phyloP scores from a whole-genome alignment of 2,113 vertebrate species.

The Strix aluco region DNA sequence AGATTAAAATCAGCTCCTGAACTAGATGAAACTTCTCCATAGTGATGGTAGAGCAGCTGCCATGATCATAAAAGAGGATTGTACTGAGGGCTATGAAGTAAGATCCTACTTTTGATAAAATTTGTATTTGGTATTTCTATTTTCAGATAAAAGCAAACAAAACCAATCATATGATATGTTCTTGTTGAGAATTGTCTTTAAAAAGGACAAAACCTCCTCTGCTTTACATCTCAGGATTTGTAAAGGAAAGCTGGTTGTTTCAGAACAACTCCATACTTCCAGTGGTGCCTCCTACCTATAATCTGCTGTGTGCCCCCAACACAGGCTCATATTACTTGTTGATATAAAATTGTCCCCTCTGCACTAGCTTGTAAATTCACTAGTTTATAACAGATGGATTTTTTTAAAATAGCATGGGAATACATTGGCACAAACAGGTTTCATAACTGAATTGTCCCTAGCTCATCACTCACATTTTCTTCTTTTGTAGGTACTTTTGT shows the following conservation, averaged over 20 bases:
- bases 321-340: not conserved
- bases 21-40: not conserved
- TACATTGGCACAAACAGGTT: not conserved
- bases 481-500: not conserved
- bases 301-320: not conserved
- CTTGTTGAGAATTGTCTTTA: not conserved
- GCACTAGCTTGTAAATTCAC: not conserved
- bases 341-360: not conserved
- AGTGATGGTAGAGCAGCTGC: not conserved
- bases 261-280: not conserved
- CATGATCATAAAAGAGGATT: not conserved
- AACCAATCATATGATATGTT: not conserved
- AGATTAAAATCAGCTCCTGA: conserved; percentile 39
- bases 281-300: not conserved
- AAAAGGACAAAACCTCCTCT: not conserved
- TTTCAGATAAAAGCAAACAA: not conserved
- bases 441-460: not conserved
- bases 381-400: not conserved
- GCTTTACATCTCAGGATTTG: not conserved
- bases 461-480: not conserved
- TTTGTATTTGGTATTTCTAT: not conserved
- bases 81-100: not conserved
- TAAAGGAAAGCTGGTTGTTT: not conserved
- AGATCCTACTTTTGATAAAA: not conserved
- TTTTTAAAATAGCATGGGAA: not conserved